Conservation (phyloP, 2,113 vertebrate genomes). For the Gopherus flavomarginatus region DNA sequence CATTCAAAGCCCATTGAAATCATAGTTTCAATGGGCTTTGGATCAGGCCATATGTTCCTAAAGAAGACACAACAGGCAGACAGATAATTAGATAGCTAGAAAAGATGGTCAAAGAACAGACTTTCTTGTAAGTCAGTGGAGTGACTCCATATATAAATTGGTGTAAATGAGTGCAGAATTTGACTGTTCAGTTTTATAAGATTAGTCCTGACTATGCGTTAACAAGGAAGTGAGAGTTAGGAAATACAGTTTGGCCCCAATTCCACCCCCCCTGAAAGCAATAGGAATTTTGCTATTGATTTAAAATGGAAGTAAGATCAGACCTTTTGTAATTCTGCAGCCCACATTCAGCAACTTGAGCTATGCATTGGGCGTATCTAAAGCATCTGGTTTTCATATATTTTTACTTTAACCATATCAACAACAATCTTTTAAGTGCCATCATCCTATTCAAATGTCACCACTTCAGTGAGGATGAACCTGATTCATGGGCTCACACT, state of each 20-base stretch:
- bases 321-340: neutral
- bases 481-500: accelerated
- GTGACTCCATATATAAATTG: neutral
- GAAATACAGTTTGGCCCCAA: neutral
- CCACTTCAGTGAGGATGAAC: neutral
- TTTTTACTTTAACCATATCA: neutral
- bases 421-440: neutral
- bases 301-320: neutral
- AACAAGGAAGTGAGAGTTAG: neutral
- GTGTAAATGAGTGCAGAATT: neutral
- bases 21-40: neutral
- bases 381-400: neutral
- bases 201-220: neutral
- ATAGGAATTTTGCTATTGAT: neutral
- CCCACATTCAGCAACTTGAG: neutral
- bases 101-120: neutral
- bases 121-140: neutral
- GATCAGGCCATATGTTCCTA: neutral
- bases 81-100: neutral
- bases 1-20: neutral
- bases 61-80: neutral
- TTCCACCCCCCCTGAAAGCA: neutral
- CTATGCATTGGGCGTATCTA: neutral
- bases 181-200: neutral
- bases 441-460: accelerated